Percentiles rank a stretch among this genome's conserved stretches.
These are phyloP conservation scores for Atta cephalotes DNA, from an alignment of 1,140 invertebrate species.

Conservation along the genomic window DNA sequence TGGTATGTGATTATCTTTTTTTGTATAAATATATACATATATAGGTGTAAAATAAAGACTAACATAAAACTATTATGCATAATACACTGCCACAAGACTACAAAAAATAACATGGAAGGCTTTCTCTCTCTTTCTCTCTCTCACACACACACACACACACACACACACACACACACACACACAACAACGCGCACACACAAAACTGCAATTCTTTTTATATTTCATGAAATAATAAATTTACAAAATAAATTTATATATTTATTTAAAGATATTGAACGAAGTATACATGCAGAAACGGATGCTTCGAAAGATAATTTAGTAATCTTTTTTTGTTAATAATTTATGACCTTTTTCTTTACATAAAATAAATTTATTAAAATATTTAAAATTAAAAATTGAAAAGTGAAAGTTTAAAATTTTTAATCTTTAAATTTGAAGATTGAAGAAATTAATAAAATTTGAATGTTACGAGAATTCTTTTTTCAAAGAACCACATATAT, in stretches of 20 bases:
- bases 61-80: constrained; percentile 70
- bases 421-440: constrained; percentile 2
- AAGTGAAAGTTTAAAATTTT: neutral
- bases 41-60: constrained; percentile 74
- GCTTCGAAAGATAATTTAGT: neutral
- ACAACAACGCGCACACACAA: neutral
- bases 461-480: constrained; percentile 25
- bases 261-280: neutral
- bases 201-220: constrained; percentile 29
- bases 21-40: constrained; percentile 70
- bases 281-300: constrained; percentile 9
- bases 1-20: constrained; percentile 54
- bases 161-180: neutral
- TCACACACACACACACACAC: neutral
- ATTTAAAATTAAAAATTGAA: neutral
- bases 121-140: neutral
- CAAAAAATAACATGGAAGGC: constrained; percentile 25
- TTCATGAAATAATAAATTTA: constrained; percentile 8
- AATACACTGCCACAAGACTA: constrained; percentile 73
- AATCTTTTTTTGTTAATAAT: neutral
- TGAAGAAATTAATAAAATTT: neutral
- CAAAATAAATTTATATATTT: constrained; percentile 16
- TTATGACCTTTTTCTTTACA: neutral
- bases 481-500: constrained; percentile 12
- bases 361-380: neutral